phyloP scores from a whole-genome alignment of 2,113 vertebrate genomes.

The Callospermophilus lateralis region DNA sequence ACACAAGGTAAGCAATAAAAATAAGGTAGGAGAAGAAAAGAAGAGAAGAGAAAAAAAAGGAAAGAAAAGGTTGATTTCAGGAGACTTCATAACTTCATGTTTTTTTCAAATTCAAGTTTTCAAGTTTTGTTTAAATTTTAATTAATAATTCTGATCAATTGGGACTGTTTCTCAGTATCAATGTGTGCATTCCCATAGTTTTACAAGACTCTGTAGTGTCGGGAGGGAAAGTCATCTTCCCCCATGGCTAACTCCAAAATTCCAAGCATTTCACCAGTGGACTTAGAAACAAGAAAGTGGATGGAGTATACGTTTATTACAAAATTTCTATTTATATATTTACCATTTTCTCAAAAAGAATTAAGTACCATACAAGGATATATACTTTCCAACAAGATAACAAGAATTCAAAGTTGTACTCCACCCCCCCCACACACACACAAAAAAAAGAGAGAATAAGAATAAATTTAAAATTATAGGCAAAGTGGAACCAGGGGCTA shows the following conservation, averaged over 20 bases:
- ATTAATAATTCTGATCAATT: conserved; percentile 8
- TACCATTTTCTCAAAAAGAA: neutral
- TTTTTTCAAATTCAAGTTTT: neutral
- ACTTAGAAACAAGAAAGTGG: conserved; percentile 31
- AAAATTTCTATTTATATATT: neutral
- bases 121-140: conserved; percentile 27
- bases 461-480: neutral
- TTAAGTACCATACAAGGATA: neutral
- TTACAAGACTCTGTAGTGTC: neutral
- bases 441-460: neutral
- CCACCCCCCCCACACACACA: no score
- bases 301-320: neutral
- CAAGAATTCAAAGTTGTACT: neutral
- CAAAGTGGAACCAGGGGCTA: no score
- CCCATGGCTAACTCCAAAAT: conserved; percentile 43
- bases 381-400: neutral
- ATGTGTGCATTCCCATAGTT: neutral
- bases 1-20: neutral
- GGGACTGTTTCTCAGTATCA: neutral
- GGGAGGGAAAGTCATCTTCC: neutral
- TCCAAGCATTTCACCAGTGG: conserved; percentile 55
- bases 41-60: neutral
- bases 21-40: neutral
- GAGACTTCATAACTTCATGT: neutral
- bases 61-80: neutral